These are phyloP conservation scores for Atopsyche davidsoni DNA, from an alignment of 1,140 invertebrate genomes.

Conservation along the genomic window DNA sequence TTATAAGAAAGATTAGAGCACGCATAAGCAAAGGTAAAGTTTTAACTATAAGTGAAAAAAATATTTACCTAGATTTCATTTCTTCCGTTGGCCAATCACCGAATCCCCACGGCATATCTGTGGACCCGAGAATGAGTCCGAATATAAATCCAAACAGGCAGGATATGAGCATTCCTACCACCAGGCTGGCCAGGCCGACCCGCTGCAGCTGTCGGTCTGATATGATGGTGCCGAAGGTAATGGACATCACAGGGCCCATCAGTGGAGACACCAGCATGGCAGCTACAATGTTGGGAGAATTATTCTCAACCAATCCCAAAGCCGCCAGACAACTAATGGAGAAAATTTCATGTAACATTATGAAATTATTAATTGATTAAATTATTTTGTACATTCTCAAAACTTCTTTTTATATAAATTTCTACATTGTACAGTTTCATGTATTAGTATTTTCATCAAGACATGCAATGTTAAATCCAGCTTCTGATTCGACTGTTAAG, in stretches of 20 bases:
- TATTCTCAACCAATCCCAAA: constrained; percentile 55
- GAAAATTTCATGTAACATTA: neutral
- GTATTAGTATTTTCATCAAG: too few relatives aligned
- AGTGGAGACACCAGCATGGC: constrained; percentile 83
- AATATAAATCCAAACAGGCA: constrained; percentile 72
- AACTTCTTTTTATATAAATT: too few relatives aligned
- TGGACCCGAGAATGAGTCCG: constrained; percentile 66
- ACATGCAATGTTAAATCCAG: too few relatives aligned
- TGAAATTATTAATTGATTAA: too few relatives aligned
- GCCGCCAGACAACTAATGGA: constrained; percentile 51
- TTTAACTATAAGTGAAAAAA: too few relatives aligned
- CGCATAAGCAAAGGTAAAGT: too few relatives aligned
- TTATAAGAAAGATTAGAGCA: too few relatives aligned
- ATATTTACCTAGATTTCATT: constrained; percentile 65
- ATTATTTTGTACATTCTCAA: too few relatives aligned
- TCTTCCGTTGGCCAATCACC: constrained; percentile 75
- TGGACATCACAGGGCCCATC: constrained; percentile 83
- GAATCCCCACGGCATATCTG: constrained; percentile 70
- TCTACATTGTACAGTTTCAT: too few relatives aligned
- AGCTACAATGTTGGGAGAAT: constrained; percentile 74
- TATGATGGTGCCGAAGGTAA: constrained; percentile 77
- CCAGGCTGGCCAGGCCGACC: constrained; percentile 61
- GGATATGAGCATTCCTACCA: constrained; percentile 65
- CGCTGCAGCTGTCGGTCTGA: constrained; percentile 58
- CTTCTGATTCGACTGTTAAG: too few relatives aligned